A percentile compares a stretch with the other conserved stretches of the same genome.
Conservation (phyloP, 2,113 vertebrate species). For the Capricornis sumatraensis region DNA sequence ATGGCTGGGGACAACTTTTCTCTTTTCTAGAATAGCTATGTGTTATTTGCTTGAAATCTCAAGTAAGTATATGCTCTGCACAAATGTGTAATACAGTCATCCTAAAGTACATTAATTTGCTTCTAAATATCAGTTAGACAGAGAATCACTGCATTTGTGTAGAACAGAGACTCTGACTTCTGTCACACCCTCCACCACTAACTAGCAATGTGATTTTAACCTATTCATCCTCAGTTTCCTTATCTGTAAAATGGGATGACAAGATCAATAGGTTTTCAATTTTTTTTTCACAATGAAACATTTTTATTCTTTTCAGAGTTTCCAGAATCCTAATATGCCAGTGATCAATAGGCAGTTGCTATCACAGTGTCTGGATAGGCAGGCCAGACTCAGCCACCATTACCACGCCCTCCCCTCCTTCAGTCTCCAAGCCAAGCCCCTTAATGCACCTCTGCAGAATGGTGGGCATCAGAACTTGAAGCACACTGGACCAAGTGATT, state of each 20-base stretch:
- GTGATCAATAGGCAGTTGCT: not conserved
- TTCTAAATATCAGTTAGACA: conserved; percentile 40
- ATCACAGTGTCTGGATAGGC: not conserved
- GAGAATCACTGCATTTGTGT: not conserved
- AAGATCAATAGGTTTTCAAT: not conserved
- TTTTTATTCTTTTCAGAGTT: not conserved
- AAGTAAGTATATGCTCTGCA: not conserved
- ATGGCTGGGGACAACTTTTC: not conserved
- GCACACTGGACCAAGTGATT: not conserved
- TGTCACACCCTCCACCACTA: not conserved
- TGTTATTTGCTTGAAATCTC: not conserved
- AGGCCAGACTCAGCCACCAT: not conserved
- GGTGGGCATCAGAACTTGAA: not conserved
- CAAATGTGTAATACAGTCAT: not conserved
- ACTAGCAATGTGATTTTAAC: not conserved
- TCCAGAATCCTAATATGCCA: not conserved
- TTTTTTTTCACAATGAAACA: not conserved
- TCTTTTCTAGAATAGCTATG: not conserved
- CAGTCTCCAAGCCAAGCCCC: not conserved
- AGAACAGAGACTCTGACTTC: not conserved
- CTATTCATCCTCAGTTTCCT: not conserved
- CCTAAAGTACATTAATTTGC: conserved; percentile 30
- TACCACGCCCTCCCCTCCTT: not conserved
- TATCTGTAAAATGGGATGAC: not conserved
- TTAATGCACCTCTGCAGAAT: not conserved